A percentile compares a stretch with the other conserved stretches of the same genome.
Conservation (phyloP, 1,140 invertebrate genomes). For the Drosophila suzukii region DNA sequence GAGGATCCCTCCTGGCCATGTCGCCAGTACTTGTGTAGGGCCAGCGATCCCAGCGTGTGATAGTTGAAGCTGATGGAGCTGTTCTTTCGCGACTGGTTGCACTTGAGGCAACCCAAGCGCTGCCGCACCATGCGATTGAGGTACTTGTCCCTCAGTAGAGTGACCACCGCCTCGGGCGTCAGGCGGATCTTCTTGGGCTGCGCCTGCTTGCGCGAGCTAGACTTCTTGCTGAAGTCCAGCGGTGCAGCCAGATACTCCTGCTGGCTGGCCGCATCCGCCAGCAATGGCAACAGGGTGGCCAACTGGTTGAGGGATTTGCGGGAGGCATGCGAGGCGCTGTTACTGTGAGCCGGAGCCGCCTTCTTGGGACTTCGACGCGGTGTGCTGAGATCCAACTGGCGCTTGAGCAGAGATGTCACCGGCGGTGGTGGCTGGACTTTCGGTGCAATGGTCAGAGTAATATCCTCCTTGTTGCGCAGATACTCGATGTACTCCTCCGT, state of each 20-base stretch:
- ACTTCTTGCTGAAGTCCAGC: constrained; percentile 78
- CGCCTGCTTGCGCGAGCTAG: constrained; percentile 81
- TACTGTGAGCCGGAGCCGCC: constrained; percentile 15
- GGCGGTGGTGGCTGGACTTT: constrained; percentile 44
- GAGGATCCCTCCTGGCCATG: constrained; percentile 58
- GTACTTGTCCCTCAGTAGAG: constrained; percentile 77
- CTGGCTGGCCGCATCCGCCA: constrained; percentile 79
- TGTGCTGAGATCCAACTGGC: constrained; percentile 66
- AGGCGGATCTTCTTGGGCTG: constrained; percentile 84
- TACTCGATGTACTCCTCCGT: constrained; percentile 83
- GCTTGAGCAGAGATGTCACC: constrained; percentile 63
- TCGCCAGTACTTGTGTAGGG: constrained; percentile 85
- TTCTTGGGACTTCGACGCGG: constrained; percentile 73
- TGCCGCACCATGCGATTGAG: constrained; percentile 75
- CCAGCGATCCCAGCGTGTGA: constrained; percentile 84
- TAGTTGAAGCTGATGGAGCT: constrained; percentile 82
- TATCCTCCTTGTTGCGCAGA: constrained; percentile 82
- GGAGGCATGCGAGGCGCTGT: constrained; percentile 15
- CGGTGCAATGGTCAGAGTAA: constrained; percentile 79
- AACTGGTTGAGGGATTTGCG: constrained; percentile 75
- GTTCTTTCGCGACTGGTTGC: constrained; percentile 37
- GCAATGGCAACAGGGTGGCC: constrained; percentile 71
- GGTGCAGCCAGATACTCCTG: constrained; percentile 77
- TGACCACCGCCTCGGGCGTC: constrained; percentile 67
- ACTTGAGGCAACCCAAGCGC: constrained; percentile 64